Percentiles rank a stretch among this genome's conserved stretches.
phyloP scores from a whole-genome alignment of 2,113 vertebrate genomes.

The Vicugna pacos region DNA sequence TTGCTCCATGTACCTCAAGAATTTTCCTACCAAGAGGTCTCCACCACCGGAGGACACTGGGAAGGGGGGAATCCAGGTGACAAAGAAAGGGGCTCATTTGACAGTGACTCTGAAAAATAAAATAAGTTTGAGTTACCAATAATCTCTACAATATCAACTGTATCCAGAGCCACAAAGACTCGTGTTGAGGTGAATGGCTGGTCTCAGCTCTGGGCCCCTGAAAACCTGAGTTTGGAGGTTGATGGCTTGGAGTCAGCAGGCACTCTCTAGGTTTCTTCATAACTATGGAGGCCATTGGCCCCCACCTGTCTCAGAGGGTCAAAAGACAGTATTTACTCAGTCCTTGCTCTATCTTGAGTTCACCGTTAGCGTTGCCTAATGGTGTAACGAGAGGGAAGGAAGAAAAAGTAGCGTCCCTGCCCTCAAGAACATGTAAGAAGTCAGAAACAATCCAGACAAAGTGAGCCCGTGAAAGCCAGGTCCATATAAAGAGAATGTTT shows the following conservation, averaged over 20 bases:
- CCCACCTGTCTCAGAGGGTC: background rate
- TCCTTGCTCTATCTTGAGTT: background rate
- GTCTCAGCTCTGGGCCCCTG: background rate
- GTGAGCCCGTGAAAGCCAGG: background rate
- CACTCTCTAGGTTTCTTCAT: background rate
- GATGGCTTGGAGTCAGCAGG: background rate
- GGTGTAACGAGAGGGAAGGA: background rate
- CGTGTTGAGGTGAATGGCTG: background rate
- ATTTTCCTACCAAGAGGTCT: background rate
- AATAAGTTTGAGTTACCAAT: background rate
- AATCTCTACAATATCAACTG: background rate
- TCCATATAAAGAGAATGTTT: background rate
- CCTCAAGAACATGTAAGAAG: background rate
- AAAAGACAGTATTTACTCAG: background rate
- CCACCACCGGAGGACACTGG: background rate
- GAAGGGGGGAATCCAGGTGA: background rate
- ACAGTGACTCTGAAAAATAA: background rate
- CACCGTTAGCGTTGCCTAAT: background rate
- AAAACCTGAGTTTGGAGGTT: conserved; percentile 4
- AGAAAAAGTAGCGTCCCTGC: background rate
- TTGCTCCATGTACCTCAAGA: background rate
- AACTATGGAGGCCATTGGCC: background rate
- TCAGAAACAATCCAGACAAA: background rate
- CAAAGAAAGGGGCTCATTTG: background rate
- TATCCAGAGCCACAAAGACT: background rate